Conservation (phyloP, 2,888 invertebrate species). For the Ormyrus rosae region DNA sequence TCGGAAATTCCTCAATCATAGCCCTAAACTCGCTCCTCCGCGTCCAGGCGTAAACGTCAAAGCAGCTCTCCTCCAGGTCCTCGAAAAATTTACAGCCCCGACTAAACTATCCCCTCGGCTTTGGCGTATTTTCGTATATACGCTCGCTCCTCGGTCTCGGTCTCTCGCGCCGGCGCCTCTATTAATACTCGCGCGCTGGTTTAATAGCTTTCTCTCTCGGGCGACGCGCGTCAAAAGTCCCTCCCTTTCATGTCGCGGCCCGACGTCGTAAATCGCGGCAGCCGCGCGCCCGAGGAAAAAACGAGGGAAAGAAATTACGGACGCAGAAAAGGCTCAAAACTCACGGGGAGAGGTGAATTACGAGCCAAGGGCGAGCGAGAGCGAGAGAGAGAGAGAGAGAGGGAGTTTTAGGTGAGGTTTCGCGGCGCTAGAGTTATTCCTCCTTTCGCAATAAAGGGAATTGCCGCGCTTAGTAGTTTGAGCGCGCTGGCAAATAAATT, state of each 20-base stretch:
- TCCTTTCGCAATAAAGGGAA: constrained; percentile 43
- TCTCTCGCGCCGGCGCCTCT: constrained; percentile 59
- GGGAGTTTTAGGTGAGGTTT: constrained; percentile 19
- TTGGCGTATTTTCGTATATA: constrained; percentile 22
- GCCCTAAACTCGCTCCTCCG: not conserved
- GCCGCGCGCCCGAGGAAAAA: constrained; percentile 54
- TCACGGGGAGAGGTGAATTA: constrained; percentile 23
- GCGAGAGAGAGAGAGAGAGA: not conserved
- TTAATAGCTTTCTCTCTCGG: constrained; percentile 2
- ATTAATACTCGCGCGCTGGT: constrained; percentile 62
- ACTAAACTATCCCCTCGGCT: not conserved
- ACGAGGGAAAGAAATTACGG: constrained; percentile 46
- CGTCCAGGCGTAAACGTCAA: constrained; percentile 1
- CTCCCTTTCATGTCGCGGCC: constrained; percentile 33
- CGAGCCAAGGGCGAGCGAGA: constrained; percentile 30
- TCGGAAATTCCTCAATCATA: not conserved
- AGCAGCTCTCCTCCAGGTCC: not conserved
- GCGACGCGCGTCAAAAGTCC: constrained; percentile 37
- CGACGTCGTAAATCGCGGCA: constrained; percentile 53
- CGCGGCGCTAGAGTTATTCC: constrained; percentile 28
- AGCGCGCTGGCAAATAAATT: constrained; percentile 37
- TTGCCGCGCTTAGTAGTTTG: constrained; percentile 41
- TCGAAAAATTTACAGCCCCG: constrained; percentile 13
- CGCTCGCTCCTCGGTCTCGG: not conserved
- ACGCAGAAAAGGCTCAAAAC: constrained; percentile 13